Evolutionary conservation across 2,888 invertebrate species (phyloP).

Genomic region (Operophtera brumata): DNA sequence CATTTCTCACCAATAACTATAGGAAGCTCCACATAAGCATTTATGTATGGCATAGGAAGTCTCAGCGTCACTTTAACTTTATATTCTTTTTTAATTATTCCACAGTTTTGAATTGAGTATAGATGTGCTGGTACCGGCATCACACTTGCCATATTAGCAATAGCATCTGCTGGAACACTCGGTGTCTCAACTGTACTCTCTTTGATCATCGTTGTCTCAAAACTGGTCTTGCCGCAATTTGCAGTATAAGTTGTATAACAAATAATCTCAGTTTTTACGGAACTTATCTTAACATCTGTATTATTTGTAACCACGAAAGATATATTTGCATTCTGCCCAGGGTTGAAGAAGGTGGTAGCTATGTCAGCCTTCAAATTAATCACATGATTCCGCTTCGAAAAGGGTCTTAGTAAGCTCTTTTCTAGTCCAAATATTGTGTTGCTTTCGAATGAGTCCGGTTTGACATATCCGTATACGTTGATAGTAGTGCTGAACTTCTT

Average conservation of each 20-base stretch:
- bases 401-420: conserved; percentile 33
- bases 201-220: conserved; percentile 8
- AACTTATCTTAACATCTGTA: conserved; percentile 25
- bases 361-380: conserved; percentile 30
- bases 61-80: conserved; percentile 33
- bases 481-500: conserved; percentile 29
- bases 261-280: conserved; percentile 31
- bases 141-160: conserved; percentile 19
- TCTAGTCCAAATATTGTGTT: conserved; percentile 27
- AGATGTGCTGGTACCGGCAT: conserved; percentile 30
- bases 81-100: conserved; percentile 35
- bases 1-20: conserved; percentile 37
- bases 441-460: conserved; percentile 19
- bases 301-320: conserved; percentile 30
- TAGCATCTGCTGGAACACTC: conserved; percentile 28
- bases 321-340: conserved; percentile 25
- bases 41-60: conserved; percentile 38
- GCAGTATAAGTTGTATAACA: conserved; percentile 29
- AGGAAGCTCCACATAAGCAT: conserved; percentile 35
- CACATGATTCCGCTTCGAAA: conserved; percentile 27
- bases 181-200: conserved; percentile 23
- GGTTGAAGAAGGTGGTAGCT: conserved; percentile 23
- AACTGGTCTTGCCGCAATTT: conserved; percentile 19
- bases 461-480: conserved; percentile 29
- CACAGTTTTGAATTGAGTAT: conserved; percentile 38